Base-by-base conservation (phyloP, 2,888 invertebrate genomes). In the Caenorhabditis plicata region DNA sequence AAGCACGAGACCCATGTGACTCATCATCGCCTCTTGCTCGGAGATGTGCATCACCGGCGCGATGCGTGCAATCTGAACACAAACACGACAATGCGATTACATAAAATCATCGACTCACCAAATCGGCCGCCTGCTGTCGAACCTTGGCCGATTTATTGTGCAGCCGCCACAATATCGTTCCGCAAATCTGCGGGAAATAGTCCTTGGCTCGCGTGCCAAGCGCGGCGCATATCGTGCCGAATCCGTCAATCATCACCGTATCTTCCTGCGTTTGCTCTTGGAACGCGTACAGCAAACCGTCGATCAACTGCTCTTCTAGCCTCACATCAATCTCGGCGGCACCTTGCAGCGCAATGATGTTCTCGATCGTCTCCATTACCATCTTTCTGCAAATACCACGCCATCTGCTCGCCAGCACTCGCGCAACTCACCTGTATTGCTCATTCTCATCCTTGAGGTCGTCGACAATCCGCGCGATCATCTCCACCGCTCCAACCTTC, bases 231-330 rank as follows among this genome's bases (percentile, higher is more conserved):
- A 99, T 95, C 0, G 96, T 95, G 52, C 98, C 98, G 81, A 99
- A 99, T 33, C 98, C 98, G 82, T 96, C 96, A 73, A 99, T 84
- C 95, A 99, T 96, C 2, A 98, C 96, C 13, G 95, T 94, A 83
- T 99, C 98, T 88, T 98, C 98, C 13, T 95, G 95, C 2, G 96
- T 98, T 85, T 99, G 98, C 86, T 98, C 98, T 84, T 98, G 96
- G 86, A 98, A 99, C 61, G 98, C 98, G 81, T 98, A 99, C 35
- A 99, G 85, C 71, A 99, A 96, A 73, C 98, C 98, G 81, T 99
- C 98, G 82, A 99, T 98, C 27, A 99, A 87, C 80, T 96, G 96
- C 84, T 99, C 98, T 82, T 99, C 98, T 3, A 99, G 85, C 36
- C 96, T 87, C 0, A 94, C 92, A 83, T 99, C 98, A 44, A 99